Percentiles rank a stretch among this genome's conserved stretches.
Conservation (phyloP, 1,140 invertebrate genomes). For the Drosophila kohkoa region DNA sequence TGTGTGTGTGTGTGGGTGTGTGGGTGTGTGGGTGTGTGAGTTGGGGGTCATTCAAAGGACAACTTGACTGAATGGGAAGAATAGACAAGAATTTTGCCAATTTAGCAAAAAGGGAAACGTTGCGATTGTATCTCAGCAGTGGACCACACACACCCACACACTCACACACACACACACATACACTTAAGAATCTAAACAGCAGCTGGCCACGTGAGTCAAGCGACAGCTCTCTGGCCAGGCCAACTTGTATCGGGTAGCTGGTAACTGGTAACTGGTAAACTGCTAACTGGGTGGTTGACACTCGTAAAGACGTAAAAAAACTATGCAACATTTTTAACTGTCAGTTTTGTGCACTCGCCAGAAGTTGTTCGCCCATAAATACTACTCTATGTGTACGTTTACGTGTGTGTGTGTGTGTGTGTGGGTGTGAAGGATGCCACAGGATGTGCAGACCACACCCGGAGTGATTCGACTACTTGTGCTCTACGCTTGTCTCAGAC, state of each 20-base stretch:
- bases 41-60: conserved; percentile 44
- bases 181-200: conserved; percentile 46
- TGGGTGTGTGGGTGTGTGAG: background rate
- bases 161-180: conserved; percentile 20
- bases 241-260: background rate
- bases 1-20: background rate
- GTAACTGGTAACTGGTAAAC: no score
- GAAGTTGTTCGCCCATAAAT: conserved; percentile 33
- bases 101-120: conserved; percentile 78
- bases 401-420: conserved; percentile 25
- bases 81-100: conserved; percentile 78
- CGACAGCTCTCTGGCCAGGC: conserved; percentile 29
- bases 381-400: conserved; percentile 1
- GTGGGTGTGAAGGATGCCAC: conserved; percentile 13
- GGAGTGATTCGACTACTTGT: conserved; percentile 31
- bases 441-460: conserved; percentile 29
- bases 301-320: conserved; percentile 81
- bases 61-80: conserved; percentile 58
- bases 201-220: conserved; percentile 57
- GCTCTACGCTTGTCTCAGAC: conserved; percentile 34
- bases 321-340: conserved; percentile 80
- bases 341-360: conserved; percentile 60
- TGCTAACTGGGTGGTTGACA: conserved; percentile 70
- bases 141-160: conserved; percentile 55
- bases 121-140: conserved; percentile 64